phyloP scores from a whole-genome alignment of 1,140 invertebrate genomes.

The Polypedilum vanderplanki region DNA sequence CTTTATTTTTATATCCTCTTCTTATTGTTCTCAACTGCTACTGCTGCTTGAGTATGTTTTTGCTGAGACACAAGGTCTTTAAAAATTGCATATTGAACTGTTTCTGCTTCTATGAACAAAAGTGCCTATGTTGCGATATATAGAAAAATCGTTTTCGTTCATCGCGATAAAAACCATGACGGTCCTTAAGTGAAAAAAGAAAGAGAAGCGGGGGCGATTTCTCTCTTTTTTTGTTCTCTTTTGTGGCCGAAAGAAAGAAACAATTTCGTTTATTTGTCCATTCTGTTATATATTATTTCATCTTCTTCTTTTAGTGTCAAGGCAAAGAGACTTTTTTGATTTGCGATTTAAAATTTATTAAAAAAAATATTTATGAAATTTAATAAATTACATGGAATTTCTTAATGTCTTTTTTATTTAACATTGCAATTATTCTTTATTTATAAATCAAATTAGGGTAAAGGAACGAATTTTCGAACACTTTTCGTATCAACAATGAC shows the following conservation, averaged over 20 bases:
- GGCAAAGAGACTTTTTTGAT: not conserved
- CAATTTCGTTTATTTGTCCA: slow-evolving; percentile 9
- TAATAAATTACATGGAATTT: too few species aligned
- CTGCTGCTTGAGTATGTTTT: too few species aligned
- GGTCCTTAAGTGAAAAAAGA: slow-evolving; percentile 12
- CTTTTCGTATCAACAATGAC: too few species aligned
- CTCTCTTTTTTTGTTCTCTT: not conserved
- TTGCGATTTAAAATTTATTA: too few species aligned
- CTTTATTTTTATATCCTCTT: not conserved
- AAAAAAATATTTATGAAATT: too few species aligned
- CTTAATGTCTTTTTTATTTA: too few species aligned
- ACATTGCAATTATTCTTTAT: too few species aligned
- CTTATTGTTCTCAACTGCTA: not conserved
- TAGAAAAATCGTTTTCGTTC: not conserved
- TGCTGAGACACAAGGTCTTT: not conserved
- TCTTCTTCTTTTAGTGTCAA: not conserved
- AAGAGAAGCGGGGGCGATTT: not conserved
- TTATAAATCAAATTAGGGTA: too few species aligned
- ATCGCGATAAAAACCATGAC: slow-evolving; percentile 8
- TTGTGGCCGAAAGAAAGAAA: slow-evolving; percentile 3
- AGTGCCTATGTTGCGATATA: not conserved
- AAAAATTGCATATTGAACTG: slow-evolving; percentile 6
- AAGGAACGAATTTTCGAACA: too few species aligned
- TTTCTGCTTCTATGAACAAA: not conserved
- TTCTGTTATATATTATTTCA: not conserved